Conservation (phyloP, 2,113 vertebrate species). For the Rhinoderma darwinii region DNA sequence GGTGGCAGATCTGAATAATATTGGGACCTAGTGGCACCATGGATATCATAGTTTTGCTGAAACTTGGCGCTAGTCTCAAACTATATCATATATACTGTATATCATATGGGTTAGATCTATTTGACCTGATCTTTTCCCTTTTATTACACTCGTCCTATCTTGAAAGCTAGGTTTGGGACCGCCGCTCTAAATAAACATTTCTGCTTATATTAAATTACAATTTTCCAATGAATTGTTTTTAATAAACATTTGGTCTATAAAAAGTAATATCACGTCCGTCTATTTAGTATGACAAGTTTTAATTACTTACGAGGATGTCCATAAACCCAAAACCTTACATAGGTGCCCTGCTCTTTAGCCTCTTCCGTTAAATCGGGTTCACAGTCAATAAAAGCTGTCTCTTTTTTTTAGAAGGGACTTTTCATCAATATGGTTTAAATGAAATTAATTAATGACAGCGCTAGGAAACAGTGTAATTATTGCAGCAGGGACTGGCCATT, state of each 20-base stretch:
- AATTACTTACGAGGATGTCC: neutral
- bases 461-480: constrained; percentile 62
- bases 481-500: constrained; percentile 62
- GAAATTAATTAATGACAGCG: constrained; percentile 65
- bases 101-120: neutral
- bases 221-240: neutral
- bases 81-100: too few relatives aligned
- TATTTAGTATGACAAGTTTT: neutral
- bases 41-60: too few relatives aligned
- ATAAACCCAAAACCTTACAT: neutral
- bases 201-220: neutral
- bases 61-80: neutral
- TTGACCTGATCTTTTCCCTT: too few relatives aligned
- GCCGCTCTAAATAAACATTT: neutral
- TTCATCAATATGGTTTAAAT: constrained; percentile 55
- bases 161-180: neutral
- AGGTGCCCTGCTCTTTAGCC: constrained; percentile 47
- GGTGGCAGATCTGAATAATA: too few relatives aligned
- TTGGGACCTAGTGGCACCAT: neutral
- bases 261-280: neutral
- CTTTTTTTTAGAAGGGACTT: constrained; percentile 62
- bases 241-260: too few relatives aligned
- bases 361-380: neutral
- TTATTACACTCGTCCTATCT: too few relatives aligned
- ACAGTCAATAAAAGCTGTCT: neutral